These are phyloP conservation scores for Phalacrocorax pelagicus DNA, from an alignment of 2,113 vertebrate species.

Conservation along the genomic window DNA sequence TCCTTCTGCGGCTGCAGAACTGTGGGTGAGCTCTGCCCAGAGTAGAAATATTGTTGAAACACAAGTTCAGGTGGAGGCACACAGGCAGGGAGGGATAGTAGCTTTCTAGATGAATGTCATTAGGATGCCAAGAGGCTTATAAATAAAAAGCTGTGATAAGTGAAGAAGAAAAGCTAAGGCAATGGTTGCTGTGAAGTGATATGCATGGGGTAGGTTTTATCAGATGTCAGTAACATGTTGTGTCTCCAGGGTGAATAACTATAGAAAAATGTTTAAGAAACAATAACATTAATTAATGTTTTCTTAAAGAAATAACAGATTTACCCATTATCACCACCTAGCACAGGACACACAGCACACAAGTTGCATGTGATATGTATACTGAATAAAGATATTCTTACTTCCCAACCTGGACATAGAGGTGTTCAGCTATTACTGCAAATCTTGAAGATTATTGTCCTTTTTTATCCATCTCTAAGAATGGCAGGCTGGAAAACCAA, in stretches of 20 bases:
- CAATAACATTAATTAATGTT: not conserved
- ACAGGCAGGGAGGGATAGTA: not conserved
- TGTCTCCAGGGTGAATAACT: not conserved
- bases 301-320: not conserved
- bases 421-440: not conserved
- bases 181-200: not conserved
- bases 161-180: not conserved
- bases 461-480: not conserved
- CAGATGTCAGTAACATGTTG: not conserved
- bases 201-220: not conserved
- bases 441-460: not conserved
- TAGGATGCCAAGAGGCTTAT: not conserved
- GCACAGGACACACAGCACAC: fast-evolving
- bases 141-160: not conserved
- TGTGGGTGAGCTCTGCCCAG: not conserved
- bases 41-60: not conserved
- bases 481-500: not conserved
- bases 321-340: not conserved
- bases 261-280: not conserved
- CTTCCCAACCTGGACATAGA: not conserved
- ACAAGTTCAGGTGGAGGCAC: not conserved
- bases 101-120: not conserved
- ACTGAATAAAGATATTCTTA: not conserved
- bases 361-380: not conserved
- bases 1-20: not conserved